Evolutionary conservation across 2,113 vertebrate genomes (phyloP).

Genomic region (Tapirus terrestris): DNA sequence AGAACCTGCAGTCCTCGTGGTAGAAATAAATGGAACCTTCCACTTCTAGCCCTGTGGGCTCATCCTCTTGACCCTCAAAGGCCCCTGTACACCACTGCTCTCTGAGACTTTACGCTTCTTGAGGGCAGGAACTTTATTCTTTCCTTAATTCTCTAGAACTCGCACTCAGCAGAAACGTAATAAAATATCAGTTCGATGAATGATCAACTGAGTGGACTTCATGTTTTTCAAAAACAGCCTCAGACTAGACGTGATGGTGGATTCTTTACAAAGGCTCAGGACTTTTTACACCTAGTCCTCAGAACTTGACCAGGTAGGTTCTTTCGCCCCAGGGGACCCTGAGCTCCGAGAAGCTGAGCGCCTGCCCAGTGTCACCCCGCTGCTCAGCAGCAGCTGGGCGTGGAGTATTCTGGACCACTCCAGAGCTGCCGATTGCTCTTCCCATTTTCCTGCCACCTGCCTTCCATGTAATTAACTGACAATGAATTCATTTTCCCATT

Average conservation of each 20-base stretch:
- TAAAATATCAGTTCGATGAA: neutral
- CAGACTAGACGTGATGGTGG: neutral
- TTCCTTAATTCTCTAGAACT: neutral
- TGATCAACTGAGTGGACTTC: rapidly evolving
- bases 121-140: neutral
- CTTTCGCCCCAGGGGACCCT: neutral
- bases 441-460: conserved; percentile 45
- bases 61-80: neutral
- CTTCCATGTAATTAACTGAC: conserved; percentile 31
- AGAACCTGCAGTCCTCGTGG: neutral
- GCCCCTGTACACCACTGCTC: rapidly evolving
- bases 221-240: neutral
- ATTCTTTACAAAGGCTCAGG: neutral
- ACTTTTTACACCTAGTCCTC: neutral
- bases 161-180: neutral
- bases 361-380: neutral
- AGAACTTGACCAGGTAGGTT: neutral
- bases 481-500: conserved; percentile 38
- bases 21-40: neutral
- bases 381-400: neutral
- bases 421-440: neutral
- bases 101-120: neutral
- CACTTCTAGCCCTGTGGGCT: neutral
- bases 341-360: neutral
- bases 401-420: neutral